A percentile compares a stretch with the other conserved stretches of the same genome.
phyloP scores from a whole-genome alignment of 1,140 invertebrate species.

The Diorhabda sublineata region DNA sequence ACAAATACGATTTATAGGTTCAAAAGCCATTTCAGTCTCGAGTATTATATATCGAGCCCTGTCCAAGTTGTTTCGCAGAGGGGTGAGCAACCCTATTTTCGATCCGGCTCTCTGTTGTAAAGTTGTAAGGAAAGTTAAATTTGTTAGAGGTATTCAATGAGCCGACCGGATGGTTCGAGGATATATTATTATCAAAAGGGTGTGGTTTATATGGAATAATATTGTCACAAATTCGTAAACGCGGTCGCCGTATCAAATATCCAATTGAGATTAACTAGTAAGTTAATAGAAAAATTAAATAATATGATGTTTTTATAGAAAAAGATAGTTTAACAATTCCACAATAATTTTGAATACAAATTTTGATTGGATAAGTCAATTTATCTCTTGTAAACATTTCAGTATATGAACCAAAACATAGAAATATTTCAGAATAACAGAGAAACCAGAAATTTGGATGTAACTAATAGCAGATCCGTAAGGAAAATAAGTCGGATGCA shows the following conservation, averaged over 20 bases:
- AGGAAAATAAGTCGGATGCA: too few species aligned
- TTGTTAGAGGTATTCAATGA: neutral
- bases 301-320: too few species aligned
- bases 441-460: too few species aligned
- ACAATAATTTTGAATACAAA: too few species aligned
- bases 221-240: neutral
- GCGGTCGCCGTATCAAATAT: neutral
- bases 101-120: neutral
- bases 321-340: too few species aligned
- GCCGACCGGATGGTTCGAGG: neutral
- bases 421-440: too few species aligned
- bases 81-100: neutral
- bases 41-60: neutral
- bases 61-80: neutral
- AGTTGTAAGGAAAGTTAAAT: neutral
- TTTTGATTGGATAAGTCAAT: too few species aligned
- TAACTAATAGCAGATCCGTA: too few species aligned
- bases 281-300: too few species aligned
- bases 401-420: too few species aligned
- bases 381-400: too few species aligned
- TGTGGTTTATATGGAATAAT: neutral
- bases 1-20: slow-evolving; percentile 2
- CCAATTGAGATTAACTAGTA: too few species aligned
- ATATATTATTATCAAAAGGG: slow-evolving; percentile 3
- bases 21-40: slow-evolving; percentile 1